Evolutionary conservation across 1,140 invertebrate genomes (phyloP).

Genomic region (Nebria ingens): DNA sequence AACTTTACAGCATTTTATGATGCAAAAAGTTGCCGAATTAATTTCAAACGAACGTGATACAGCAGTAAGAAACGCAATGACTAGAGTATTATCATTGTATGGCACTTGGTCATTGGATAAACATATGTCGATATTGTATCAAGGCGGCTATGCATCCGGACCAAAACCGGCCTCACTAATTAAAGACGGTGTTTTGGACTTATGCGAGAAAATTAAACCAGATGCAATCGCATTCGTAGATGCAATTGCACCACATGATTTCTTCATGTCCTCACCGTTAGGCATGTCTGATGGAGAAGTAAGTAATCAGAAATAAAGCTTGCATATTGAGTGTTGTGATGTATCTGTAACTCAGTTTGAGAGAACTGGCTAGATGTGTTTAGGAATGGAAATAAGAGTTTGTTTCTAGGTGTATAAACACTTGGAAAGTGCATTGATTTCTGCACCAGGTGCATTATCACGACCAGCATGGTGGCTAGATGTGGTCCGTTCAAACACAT

Average conservation of each 20-base stretch:
- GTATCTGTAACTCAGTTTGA: slow-evolving; percentile 18
- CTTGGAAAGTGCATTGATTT: slow-evolving; percentile 43
- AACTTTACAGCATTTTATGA: slow-evolving; percentile 47
- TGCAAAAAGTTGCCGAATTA: slow-evolving; percentile 46
- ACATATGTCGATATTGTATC: slow-evolving; percentile 63
- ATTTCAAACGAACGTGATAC: slow-evolving; percentile 39
- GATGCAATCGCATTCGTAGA: slow-evolving; percentile 63
- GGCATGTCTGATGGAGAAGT: slow-evolving; percentile 55
- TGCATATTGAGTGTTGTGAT: too few species aligned
- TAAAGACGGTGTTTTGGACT: slow-evolving; percentile 45
- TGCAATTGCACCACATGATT: slow-evolving; percentile 63
- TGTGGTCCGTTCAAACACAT: slow-evolving; percentile 35
- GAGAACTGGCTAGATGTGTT: not conserved
- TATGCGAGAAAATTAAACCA: slow-evolving; percentile 55
- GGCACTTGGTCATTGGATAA: slow-evolving; percentile 62
- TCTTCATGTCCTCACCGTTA: slow-evolving; percentile 64
- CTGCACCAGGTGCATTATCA: slow-evolving; percentile 40
- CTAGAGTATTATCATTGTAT: slow-evolving; percentile 57
- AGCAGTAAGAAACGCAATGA: slow-evolving; percentile 45
- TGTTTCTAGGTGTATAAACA: slow-evolving; percentile 45
- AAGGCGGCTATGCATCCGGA: slow-evolving; percentile 54
- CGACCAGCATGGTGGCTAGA: slow-evolving; percentile 51
- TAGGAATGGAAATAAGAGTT: not conserved
- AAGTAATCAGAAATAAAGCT: too few species aligned
- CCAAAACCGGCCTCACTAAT: slow-evolving; percentile 36